Conservation (phyloP, 2,797 vertebrate species). For the Syngnathus acus region DNA sequence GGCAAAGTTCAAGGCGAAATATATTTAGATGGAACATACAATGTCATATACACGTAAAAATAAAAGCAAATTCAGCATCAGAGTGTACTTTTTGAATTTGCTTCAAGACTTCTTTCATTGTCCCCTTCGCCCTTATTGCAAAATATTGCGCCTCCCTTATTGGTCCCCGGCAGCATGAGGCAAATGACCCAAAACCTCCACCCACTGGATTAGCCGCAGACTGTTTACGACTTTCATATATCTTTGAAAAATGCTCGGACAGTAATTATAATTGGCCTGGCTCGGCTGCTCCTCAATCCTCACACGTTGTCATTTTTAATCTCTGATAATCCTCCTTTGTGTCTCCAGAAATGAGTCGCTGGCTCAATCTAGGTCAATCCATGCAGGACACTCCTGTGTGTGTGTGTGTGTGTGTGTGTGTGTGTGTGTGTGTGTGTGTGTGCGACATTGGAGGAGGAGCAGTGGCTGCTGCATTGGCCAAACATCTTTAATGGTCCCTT, state of each 20-base stretch:
- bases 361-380: constrained; percentile 68
- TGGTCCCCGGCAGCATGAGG: constrained; percentile 17
- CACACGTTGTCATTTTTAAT: constrained; percentile 69
- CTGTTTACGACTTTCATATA: constrained; percentile 10
- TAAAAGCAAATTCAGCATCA: too few species aligned
- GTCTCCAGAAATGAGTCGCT: constrained; percentile 66
- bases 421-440: constrained; percentile 15
- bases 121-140: not conserved
- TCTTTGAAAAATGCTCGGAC: constrained; percentile 22
- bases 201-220: constrained; percentile 42
- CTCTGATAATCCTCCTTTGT: constrained; percentile 67
- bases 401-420: constrained; percentile 26
- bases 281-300: constrained; percentile 42
- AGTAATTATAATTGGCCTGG: constrained; percentile 70
- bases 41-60: too few species aligned
- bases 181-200: constrained; percentile 24
- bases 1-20: too few species aligned
- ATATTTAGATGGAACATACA: too few species aligned
- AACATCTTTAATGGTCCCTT: constrained; percentile 65
- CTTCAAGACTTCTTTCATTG: too few species aligned
- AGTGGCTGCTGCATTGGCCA: constrained; percentile 51
- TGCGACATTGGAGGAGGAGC: constrained; percentile 9
- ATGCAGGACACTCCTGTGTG: constrained; percentile 41
- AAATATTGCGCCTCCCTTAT: not conserved
- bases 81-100: too few species aligned